Conservation (phyloP, 2,113 vertebrate species). For the Cariama cristata region DNA sequence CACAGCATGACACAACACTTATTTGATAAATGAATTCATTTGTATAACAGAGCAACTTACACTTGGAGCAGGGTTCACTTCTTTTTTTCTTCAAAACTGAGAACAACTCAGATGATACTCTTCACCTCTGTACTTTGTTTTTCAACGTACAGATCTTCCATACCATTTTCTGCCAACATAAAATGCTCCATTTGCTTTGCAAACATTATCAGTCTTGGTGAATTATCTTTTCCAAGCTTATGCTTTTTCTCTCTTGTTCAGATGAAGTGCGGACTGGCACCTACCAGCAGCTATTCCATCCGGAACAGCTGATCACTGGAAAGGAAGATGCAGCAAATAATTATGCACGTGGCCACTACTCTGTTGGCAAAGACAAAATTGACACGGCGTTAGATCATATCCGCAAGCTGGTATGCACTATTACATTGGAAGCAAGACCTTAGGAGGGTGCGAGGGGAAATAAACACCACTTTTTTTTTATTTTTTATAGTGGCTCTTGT, state of each 20-base stretch:
- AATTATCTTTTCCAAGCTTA: not conserved
- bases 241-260: not conserved
- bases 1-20: not conserved
- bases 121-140: not conserved
- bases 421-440: not conserved
- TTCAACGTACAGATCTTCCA: not conserved
- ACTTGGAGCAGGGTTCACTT: not conserved
- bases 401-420: slow-evolving; percentile 73
- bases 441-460: not conserved
- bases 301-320: slow-evolving; percentile 77
- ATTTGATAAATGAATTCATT: not conserved
- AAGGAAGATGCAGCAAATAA: slow-evolving; percentile 82
- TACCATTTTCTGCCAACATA: not conserved
- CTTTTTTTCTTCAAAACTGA: not conserved
- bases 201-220: not conserved
- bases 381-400: slow-evolving; percentile 76
- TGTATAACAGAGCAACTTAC: not conserved
- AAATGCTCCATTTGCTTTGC: not conserved
- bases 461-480: not conserved
- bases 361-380: slow-evolving; percentile 77
- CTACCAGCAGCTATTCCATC: slow-evolving; percentile 76
- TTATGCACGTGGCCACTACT: slow-evolving; percentile 79
- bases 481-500: not conserved
- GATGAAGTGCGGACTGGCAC: slow-evolving; percentile 76
- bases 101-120: not conserved